These are phyloP conservation scores for Eurystomus glaucurus DNA, from an alignment of 2,797 vertebrate genomes.

Conservation along the genomic window DNA sequence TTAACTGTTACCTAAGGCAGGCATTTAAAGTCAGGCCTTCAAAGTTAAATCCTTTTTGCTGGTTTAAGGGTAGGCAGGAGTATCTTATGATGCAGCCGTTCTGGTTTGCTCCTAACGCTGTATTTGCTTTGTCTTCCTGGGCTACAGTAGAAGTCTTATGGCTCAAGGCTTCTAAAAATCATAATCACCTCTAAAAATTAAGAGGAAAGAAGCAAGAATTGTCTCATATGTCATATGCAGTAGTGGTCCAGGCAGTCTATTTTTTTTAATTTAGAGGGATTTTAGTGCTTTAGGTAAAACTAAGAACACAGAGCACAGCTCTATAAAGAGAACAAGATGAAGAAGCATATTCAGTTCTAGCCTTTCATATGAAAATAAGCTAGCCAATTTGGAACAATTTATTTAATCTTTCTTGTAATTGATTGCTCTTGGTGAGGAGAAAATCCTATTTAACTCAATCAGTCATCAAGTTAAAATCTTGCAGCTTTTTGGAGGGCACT, in stretches of 20 bases:
- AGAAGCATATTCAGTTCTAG: not conserved
- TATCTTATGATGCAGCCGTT: not conserved
- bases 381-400: not conserved
- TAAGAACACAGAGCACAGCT: not conserved
- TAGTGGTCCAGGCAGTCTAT: not conserved
- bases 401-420: not conserved
- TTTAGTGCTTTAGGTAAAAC: not conserved
- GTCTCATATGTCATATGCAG: accelerated
- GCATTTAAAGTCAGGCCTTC: not conserved
- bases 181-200: not conserved
- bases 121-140: not conserved
- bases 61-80: not conserved
- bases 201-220: not conserved
- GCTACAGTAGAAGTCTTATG: accelerated
- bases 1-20: not conserved
- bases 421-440: not conserved
- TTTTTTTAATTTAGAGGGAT: not conserved
- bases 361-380: not conserved
- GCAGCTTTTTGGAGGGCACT: not conserved
- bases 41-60: not conserved
- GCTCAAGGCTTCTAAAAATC: not conserved
- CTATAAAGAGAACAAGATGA: not conserved
- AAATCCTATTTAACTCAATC: not conserved
- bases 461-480: not conserved
- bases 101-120: not conserved